A percentile compares a stretch with the other conserved stretches of the same genome.
phyloP scores from a whole-genome alignment of 2,113 vertebrate species.

The Hippocampus mohnikei region DNA sequence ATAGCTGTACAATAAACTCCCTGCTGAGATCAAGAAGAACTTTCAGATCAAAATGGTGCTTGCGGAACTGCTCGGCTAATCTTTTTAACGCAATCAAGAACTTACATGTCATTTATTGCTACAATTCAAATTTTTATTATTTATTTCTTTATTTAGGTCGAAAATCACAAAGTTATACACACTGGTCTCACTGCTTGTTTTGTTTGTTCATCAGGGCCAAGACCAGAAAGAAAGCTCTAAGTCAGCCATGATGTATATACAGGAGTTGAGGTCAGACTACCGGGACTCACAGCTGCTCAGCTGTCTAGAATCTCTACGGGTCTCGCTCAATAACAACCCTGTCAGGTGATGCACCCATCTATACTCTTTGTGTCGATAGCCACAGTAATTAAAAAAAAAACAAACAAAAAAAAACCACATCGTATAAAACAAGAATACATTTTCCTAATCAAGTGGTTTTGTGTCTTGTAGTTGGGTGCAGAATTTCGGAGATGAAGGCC shows the following conservation, averaged over 20 bases:
- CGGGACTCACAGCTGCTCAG: conserved; percentile 75
- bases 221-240: conserved; percentile 83
- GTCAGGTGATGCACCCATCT: conserved; percentile 77
- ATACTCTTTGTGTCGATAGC: too few relatives aligned
- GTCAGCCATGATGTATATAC: conserved; percentile 85
- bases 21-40: too few relatives aligned
- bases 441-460: conserved; percentile 1
- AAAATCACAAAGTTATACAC: neutral
- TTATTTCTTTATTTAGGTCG: too few relatives aligned
- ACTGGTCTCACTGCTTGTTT: conserved; percentile 14
- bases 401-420: neutral
- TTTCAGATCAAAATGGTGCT: too few relatives aligned
- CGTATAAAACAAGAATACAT: neutral
- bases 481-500: conserved; percentile 85
- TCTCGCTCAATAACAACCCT: conserved; percentile 90
- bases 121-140: too few relatives aligned
- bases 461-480: conserved; percentile 82
- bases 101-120: too few relatives aligned
- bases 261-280: conserved; percentile 81
- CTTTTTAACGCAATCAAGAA: too few relatives aligned
- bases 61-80: too few relatives aligned
- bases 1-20: too few relatives aligned
- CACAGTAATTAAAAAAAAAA: neutral
- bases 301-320: conserved; percentile 85
- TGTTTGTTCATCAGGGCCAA: conserved; percentile 73